Evolutionary conservation across 1,140 invertebrate genomes (phyloP), one percentile per base, ranked within the genome.

Genomic region (Pemphigus obesinymphae): DNA sequence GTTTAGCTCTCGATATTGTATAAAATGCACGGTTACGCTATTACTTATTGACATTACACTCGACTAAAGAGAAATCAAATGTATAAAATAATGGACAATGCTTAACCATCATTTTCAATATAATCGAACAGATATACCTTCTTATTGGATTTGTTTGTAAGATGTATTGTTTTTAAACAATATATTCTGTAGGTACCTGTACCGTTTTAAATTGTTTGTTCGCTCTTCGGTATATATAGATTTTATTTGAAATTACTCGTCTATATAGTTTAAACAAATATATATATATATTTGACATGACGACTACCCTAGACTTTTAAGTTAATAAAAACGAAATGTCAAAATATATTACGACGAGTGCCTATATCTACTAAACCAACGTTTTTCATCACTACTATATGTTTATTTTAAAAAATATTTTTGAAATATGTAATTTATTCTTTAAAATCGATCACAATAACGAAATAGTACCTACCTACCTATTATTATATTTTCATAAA

Each of bases 121-220:
- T 11, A 55, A 23, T 55, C n/a, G 3, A 55, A 55, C 23, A 4
- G 13, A 55, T 26, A 58, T 11, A 26, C 26, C 6, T 58, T 26
- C 3, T 58, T 5, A 4, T 58, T 58, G 26, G 53, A 15, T 58
- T 58, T 58, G 53, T 58, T 58, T 58, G 11, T 23, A 26, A 58
- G 53, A 58, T 58, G 10, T 58, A 58, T 58, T 58, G 53, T 58
- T 58, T 26, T 26, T n/a, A n/a, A 58, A 58, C 23, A n/a, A n/a
- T n/a, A n/a, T 26, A 26, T 23, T 5, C n/a, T 26, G 26, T 26
- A 26, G 53, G 53, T 58, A 58, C 53, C 26, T n/a, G n/a, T n/a
- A n/a, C n/a, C n/a, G n/a, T n/a, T 58, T 58, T 58, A 58, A 58
- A 58, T 58, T 58, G 53, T 58, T 58, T 58, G 53, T 26, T 58